Base-by-base conservation (phyloP, 2,113 vertebrate species). In the Protomyctophum bolini region DNA sequence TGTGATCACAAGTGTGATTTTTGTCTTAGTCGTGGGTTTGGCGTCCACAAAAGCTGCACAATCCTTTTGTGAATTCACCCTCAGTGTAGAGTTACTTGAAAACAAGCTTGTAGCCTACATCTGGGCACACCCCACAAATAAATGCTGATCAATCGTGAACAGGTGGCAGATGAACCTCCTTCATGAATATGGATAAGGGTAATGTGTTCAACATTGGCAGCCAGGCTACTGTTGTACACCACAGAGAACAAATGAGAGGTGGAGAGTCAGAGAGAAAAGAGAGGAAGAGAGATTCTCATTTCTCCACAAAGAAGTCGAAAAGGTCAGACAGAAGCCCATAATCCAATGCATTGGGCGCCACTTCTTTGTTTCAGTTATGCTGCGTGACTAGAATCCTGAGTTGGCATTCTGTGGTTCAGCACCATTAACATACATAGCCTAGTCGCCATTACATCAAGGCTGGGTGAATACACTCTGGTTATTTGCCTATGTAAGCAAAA, bases 151-250 rank as follows among this genome's bases (percentile, higher is more conserved):
- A 79, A 75, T 76, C 66, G 46, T 41, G 56, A 88, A 58, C 81
- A 88, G 84, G 90, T 85, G 83, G 84, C 58, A 54, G 72, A 57
- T 76, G 45, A 75, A 45, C 49, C 4, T 54, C 66, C 76, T 68
- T 76, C 21, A 85, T 90, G 83, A 80, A 84, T 84, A 79, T 82
- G 70, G 52, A 87, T 85, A n/a, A 76, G 60, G 79, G 69, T 73
- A 54, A 79, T 77, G 70, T 72, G 79, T 73, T 70, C 56, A 80
- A 65, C 58, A 45, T 2, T 64, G 72, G 50, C 47, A 41, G 50
- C 62, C 55, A 66, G 57, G 70, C 71, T 76, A 45, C 50, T 70
- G 63, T 70, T 54, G 5, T 50, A 63, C 21, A 52, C 66, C 76
- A 4, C 3, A 12, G 74, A 48, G 7, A 58, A 15, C 11, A 15